Evolutionary conservation across 2,797 vertebrate genomes (phyloP), one percentile per base, ranked within the genome.

Genomic region (Tauraco hartlaubi): DNA sequence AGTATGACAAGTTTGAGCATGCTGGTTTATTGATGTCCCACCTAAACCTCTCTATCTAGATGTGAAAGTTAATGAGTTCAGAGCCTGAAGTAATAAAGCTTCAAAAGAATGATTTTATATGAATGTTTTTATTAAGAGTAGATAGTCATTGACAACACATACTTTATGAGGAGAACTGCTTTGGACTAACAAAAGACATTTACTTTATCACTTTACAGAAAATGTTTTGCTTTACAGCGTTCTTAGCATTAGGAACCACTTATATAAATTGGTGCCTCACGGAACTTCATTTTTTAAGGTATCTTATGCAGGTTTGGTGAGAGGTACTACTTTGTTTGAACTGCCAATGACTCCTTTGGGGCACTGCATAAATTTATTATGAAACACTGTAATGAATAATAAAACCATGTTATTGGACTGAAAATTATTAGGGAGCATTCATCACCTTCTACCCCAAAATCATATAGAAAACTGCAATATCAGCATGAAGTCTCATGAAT

Each of bases 361-460:
- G 17, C 23, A 84, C 6, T 66, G 26, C 39, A 79, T 91, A 96
- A 95, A 71, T 89, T 91, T 95, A 80, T 90, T 94, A 72, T 90
- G 33, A 90, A 94, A 7, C 22, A 71, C 19, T 39, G 20, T 75
- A 93, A 72, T 78, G 75, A 94, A 86, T 76, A 94, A 96, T 64
- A 92, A 54, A 90, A 86, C 6, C 85, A 12, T 87, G 85, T 93
- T 90, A 90, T 88, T 21, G 5, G 43, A 89, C 52, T 93, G 55
- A 90, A 95, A 95, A 64, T 87, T 43, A 80, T 90, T 64, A 48
- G 1, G 33, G 26, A 93, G 77, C 7, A 90, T 88, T 86, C 69
- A 91, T 93, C 66, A 85, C 12, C 37, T 66, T 86, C 18, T 93
- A 9, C 41, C 11, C n/a, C 49, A 25, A 89, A 82, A 91, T 74